Conservation (phyloP, 2,888 invertebrate species). For the Ochropacha duplaris region DNA sequence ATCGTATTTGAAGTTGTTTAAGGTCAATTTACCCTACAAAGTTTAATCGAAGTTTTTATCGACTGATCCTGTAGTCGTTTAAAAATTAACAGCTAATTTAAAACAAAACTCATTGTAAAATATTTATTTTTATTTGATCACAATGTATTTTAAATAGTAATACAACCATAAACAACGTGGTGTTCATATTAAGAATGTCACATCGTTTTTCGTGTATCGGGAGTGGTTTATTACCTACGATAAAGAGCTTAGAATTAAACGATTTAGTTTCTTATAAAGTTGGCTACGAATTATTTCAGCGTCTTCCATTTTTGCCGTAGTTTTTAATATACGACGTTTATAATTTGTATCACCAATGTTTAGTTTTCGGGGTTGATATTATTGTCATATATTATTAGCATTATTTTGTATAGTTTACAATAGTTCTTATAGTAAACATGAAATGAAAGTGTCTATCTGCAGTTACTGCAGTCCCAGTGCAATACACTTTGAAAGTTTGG, state of each 20-base stretch:
- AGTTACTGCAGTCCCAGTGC: conserved; percentile 71
- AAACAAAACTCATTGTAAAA: background rate
- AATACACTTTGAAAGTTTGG: conserved; percentile 70
- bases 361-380: conserved; percentile 19
- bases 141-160: background rate
- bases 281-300: conserved; percentile 81
- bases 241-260: conserved; percentile 58
- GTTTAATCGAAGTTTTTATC: background rate
- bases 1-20: background rate
- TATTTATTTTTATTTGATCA: background rate
- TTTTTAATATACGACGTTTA: conserved; percentile 29
- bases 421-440: conserved; percentile 24
- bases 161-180: background rate
- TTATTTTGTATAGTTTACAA: conserved; percentile 51
- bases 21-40: background rate
- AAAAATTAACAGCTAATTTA: background rate
- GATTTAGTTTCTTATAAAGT: conserved; percentile 65
- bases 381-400: conserved; percentile 21
- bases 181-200: background rate
- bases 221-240: conserved; percentile 41
- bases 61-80: background rate
- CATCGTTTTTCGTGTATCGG: no score
- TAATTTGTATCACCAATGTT: conserved; percentile 28
- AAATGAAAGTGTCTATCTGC: conserved; percentile 50
- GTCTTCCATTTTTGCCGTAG: conserved; percentile 76